These are phyloP conservation scores for Xyliphius kryptos DNA, from an alignment of 2,113 vertebrate genomes.

Conservation along the genomic window DNA sequence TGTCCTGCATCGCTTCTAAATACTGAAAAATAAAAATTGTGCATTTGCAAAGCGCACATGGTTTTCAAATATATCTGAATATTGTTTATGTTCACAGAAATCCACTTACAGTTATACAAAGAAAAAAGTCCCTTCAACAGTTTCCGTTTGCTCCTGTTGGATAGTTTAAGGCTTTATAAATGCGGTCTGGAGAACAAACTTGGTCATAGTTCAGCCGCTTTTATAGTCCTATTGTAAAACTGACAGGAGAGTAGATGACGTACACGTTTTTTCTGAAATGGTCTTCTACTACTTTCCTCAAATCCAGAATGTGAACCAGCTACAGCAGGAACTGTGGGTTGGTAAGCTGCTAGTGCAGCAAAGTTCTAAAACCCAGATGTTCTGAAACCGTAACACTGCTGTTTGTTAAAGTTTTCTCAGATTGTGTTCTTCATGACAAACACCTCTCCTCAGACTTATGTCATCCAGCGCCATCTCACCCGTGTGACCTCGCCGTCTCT, in stretches of 20 bases:
- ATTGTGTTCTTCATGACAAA: conserved; percentile 75
- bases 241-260: not conserved
- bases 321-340: not conserved
- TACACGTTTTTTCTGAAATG: not conserved
- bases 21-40: conserved; percentile 19
- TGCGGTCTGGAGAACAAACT: not conserved
- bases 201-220: not conserved
- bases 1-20: conserved; percentile 23
- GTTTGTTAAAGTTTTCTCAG: conserved; percentile 57
- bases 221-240: not conserved
- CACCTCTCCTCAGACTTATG: conserved; percentile 79
- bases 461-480: conserved; percentile 90
- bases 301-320: conserved; percentile 4
- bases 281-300: not conserved
- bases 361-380: not conserved
- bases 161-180: conserved; percentile 15
- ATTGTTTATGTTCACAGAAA: conserved; percentile 53
- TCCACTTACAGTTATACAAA: conserved; percentile 69
- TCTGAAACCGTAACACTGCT: not conserved
- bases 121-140: conserved; percentile 29
- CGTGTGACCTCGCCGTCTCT: conserved; percentile 70
- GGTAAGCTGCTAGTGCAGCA: too few species aligned
- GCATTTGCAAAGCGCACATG: conserved; percentile 44
- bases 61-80: conserved; percentile 43
- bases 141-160: not conserved